Evolutionary conservation across 2,797 vertebrate species (phyloP).

Genomic region (Pyrocephalus nanus): DNA sequence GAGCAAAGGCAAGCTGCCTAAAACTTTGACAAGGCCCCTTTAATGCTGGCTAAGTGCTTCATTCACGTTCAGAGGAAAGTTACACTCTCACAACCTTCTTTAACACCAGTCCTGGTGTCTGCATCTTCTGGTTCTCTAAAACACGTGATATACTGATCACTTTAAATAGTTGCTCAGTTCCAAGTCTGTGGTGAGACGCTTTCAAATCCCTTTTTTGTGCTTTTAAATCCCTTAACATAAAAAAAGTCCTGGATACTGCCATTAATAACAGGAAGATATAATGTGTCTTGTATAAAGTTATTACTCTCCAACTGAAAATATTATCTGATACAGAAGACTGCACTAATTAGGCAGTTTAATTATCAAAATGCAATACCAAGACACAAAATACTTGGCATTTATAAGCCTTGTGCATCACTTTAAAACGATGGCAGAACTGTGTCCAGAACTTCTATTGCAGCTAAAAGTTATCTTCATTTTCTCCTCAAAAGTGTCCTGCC

Average conservation of each 20-base stretch:
- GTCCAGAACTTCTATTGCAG: neutral
- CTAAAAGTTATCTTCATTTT: neutral
- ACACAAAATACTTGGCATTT: neutral
- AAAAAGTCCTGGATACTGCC: neutral
- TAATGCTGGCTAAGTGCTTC: neutral
- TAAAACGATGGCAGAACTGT: neutral
- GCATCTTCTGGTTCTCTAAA: neutral
- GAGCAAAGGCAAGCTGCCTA: neutral
- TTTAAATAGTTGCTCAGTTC: neutral
- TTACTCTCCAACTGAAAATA: neutral
- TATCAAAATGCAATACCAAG: neutral
- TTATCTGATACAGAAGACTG: neutral
- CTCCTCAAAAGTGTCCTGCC: neutral
- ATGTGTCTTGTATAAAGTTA: neutral
- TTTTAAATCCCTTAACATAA: neutral
- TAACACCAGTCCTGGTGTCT: neutral
- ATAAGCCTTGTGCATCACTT: neutral
- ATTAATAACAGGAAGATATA: neutral
- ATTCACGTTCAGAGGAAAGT: neutral
- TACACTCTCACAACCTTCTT: neutral
- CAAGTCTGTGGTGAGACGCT: neutral
- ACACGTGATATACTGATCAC: neutral
- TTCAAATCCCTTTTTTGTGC: neutral
- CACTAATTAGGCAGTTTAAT: neutral
- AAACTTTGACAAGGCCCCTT: neutral